These are phyloP conservation scores for Magallana angulata DNA, from an alignment of 1,140 invertebrate genomes.

Conservation along the genomic window DNA sequence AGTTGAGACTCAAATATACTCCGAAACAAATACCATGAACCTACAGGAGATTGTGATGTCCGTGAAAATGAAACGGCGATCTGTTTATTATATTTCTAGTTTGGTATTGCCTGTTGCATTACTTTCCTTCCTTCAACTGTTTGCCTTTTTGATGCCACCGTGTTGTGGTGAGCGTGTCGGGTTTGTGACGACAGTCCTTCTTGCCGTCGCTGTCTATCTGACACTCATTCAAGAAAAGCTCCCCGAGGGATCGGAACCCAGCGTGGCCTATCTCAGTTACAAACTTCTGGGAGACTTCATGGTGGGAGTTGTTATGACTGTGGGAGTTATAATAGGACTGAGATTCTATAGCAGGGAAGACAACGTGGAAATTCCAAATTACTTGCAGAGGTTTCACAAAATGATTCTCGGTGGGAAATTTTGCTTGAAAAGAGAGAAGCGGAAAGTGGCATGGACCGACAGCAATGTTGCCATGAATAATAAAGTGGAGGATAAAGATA, in stretches of 20 bases:
- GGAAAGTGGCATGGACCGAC: too few relatives aligned
- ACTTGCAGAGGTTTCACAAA: background rate
- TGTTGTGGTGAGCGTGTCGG: conserved; percentile 82
- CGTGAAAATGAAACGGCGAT: conserved; percentile 50
- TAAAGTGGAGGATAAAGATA: background rate
- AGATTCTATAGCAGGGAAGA: conserved; percentile 41
- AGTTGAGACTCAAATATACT: background rate
- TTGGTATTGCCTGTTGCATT: conserved; percentile 82
- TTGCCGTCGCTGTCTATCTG: conserved; percentile 82
- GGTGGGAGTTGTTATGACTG: conserved; percentile 47
- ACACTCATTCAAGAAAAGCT: conserved; percentile 82
- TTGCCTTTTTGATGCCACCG: conserved; percentile 82
- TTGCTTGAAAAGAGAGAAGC: background rate
- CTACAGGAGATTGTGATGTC: background rate
- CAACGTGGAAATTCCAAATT: background rate
- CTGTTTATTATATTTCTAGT: conserved; percentile 80
- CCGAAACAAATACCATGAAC: background rate
- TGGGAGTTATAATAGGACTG: conserved; percentile 49
- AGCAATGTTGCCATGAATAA: too few relatives aligned
- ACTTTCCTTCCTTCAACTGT: conserved; percentile 81
- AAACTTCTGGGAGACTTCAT: conserved; percentile 51
- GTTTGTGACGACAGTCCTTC: conserved; percentile 82
- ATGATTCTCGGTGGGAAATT: background rate
- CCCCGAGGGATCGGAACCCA: conserved; percentile 80
- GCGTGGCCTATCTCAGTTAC: conserved; percentile 50